These are phyloP conservation scores for Sebastes ruberrimus DNA, from an alignment of 2,797 vertebrate genomes.

Conservation along the genomic window DNA sequence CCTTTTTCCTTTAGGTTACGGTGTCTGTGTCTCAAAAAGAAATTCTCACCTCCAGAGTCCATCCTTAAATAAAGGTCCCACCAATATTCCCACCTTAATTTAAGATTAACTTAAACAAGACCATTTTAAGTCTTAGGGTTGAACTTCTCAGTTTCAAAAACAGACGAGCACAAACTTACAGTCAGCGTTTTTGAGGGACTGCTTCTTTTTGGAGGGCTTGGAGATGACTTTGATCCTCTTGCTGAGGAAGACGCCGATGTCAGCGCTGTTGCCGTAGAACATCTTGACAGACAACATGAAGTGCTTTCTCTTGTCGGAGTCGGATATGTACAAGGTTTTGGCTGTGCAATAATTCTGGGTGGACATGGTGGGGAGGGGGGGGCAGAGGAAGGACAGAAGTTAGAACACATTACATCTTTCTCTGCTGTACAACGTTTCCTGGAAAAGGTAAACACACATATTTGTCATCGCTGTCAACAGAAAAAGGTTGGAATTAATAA, in stretches of 20 bases:
- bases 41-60: neutral
- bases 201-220: constrained; percentile 99
- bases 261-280: constrained; percentile 98
- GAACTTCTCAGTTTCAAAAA: neutral
- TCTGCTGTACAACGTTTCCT: neutral
- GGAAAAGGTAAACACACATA: neutral
- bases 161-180: constrained; percentile 78
- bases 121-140: neutral
- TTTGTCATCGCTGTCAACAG: neutral
- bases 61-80: neutral
- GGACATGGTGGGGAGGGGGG: neutral
- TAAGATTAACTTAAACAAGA: neutral
- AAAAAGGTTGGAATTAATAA: neutral
- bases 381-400: neutral
- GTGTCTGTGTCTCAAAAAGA: neutral
- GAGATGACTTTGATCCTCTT: constrained; percentile 99
- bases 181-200: constrained; percentile 98
- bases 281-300: constrained; percentile 99
- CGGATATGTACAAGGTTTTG: constrained; percentile 99
- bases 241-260: constrained; percentile 99
- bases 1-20: neutral
- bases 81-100: neutral
- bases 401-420: neutral
- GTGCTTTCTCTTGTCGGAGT: constrained; percentile 99
- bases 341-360: constrained; percentile 98